These are phyloP conservation scores for Arrhamphus sclerolepis DNA, from an alignment of 2,797 vertebrate species.

Conservation along the genomic window DNA sequence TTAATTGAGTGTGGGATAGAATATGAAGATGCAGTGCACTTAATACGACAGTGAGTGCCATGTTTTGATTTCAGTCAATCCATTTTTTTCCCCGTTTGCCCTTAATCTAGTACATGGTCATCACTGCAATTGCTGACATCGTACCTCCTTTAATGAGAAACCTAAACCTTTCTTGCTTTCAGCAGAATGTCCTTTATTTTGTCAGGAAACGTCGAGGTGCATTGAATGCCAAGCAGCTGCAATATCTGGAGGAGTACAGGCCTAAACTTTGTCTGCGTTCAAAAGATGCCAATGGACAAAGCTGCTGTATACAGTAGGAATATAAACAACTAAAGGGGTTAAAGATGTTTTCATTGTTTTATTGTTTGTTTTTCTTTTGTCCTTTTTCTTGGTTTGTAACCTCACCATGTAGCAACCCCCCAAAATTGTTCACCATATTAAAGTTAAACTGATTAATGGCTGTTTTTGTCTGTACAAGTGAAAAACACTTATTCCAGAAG, in stretches of 20 bases:
- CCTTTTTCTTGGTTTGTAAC: constrained; percentile 19
- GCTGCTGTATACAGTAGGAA: constrained; percentile 90
- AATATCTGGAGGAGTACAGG: constrained; percentile 97
- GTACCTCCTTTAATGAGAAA: too few relatives aligned
- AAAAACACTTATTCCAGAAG: background rate
- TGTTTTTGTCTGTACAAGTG: constrained; percentile 14
- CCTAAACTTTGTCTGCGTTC: constrained; percentile 94
- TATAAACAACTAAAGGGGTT: background rate
- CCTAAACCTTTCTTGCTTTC: background rate
- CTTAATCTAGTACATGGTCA: too few relatives aligned
- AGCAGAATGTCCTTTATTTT: constrained; percentile 24
- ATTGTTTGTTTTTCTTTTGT: constrained; percentile 5
- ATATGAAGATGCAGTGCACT: constrained; percentile 97
- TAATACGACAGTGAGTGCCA: constrained; percentile 92
- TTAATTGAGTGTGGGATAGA: constrained; percentile 98
- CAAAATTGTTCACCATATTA: constrained; percentile 1
- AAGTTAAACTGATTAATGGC: constrained; percentile 8
- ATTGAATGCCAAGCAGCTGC: constrained; percentile 97
- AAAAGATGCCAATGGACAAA: constrained; percentile 92
- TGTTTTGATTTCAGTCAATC: too few relatives aligned
- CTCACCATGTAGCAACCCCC: constrained; percentile 35
- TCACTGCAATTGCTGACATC: too few relatives aligned
- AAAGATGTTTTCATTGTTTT: background rate
- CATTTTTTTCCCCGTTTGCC: too few relatives aligned
- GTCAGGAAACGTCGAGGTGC: constrained; percentile 94